These are phyloP conservation scores for Somateria mollissima DNA, from an alignment of 2,797 vertebrate genomes.

Conservation along the genomic window DNA sequence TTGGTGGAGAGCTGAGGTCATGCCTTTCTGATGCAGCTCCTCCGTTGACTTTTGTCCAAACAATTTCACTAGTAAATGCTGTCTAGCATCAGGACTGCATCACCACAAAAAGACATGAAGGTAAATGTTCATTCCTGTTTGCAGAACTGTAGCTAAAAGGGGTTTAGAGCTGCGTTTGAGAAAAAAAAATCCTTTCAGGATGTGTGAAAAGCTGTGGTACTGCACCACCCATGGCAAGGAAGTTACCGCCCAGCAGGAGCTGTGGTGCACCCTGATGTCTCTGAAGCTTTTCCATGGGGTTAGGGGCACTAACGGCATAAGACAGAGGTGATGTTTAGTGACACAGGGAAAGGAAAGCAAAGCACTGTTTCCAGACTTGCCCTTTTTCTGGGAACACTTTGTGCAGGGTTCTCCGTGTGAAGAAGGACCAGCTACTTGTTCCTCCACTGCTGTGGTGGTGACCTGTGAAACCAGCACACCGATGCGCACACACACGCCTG, in stretches of 20 bases:
- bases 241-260: not conserved
- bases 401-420: not conserved
- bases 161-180: not conserved
- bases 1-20: not conserved
- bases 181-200: not conserved
- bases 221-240: not conserved
- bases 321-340: not conserved
- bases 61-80: not conserved
- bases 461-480: not conserved
- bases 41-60: not conserved
- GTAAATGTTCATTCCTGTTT: not conserved
- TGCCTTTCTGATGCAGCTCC: not conserved
- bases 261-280: not conserved
- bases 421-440: not conserved
- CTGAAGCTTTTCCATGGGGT: not conserved
- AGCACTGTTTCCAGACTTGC: not conserved
- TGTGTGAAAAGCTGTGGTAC: not conserved
- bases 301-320: not conserved
- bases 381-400: not conserved
- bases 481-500: accelerated
- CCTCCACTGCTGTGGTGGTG: not conserved
- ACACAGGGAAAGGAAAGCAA: not conserved
- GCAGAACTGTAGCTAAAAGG: not conserved
- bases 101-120: not conserved
- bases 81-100: not conserved